phyloP scores from a whole-genome alignment of 1,140 invertebrate species.

The Dolichoris vasculosae region DNA sequence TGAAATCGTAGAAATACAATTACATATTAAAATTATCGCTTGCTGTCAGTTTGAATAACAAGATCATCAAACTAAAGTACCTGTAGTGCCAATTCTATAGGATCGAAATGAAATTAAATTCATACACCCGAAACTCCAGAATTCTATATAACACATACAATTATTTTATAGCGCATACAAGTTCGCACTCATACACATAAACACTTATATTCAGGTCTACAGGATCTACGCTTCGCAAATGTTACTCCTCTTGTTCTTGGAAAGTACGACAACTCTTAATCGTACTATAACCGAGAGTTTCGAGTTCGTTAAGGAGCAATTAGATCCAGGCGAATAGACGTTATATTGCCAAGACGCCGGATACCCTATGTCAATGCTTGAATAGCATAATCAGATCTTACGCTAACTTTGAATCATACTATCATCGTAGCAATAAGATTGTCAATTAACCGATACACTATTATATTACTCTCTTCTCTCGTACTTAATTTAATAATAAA shows the following conservation, averaged over 20 bases:
- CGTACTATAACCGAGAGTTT: slow-evolving; percentile 38
- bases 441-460: slow-evolving; percentile 55
- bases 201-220: not conserved
- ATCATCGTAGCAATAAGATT: slow-evolving; percentile 55
- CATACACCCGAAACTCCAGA: not conserved
- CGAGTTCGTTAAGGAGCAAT: slow-evolving; percentile 62
- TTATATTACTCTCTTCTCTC: not conserved
- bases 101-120: not conserved
- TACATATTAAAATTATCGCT: not conserved
- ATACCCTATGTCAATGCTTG: slow-evolving; percentile 50
- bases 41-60: not conserved
- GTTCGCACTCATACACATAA: not conserved
- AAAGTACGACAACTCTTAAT: slow-evolving; percentile 36
- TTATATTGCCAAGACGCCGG: slow-evolving; percentile 50
- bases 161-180: not conserved
- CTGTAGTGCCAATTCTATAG: not conserved
- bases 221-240: not conserved
- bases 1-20: not conserved
- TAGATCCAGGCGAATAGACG: slow-evolving; percentile 57
- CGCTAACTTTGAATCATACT: slow-evolving; percentile 60
- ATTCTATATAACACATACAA: too few species aligned
- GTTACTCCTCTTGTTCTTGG: not conserved
- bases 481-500: not conserved
- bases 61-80: not conserved
- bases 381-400: slow-evolving; percentile 67